phyloP scores from a whole-genome alignment of 1,140 invertebrate genomes.

The Euglossa dilemma region DNA sequence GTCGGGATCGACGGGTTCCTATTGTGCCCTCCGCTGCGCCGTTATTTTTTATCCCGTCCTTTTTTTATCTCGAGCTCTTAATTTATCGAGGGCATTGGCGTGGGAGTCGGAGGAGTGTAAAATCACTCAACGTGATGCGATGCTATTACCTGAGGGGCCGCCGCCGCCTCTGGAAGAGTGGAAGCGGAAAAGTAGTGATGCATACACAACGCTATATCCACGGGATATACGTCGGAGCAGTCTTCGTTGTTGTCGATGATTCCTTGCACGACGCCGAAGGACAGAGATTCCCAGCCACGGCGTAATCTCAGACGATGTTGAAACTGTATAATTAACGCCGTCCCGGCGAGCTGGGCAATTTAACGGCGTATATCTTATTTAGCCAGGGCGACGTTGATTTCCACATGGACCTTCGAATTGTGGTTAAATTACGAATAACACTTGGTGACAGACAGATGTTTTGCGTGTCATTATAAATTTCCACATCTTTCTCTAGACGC shows the following conservation, averaged over 20 bases:
- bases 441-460: too few relatives aligned
- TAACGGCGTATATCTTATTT: not conserved
- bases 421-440: too few relatives aligned
- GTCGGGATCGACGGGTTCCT: not conserved
- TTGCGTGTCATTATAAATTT: too few relatives aligned
- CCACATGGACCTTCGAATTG: too few relatives aligned
- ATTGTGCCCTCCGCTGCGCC: constrained; percentile 3
- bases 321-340: constrained; percentile 14
- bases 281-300: not conserved
- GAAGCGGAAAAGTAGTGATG: constrained; percentile 19
- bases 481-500: too few relatives aligned
- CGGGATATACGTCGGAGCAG: not conserved
- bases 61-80: constrained; percentile 54
- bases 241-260: constrained; percentile 26
- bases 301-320: not conserved
- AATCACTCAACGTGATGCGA: constrained; percentile 64
- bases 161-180: constrained; percentile 6
- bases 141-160: constrained; percentile 51
- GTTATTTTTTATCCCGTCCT: constrained; percentile 37
- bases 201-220: constrained; percentile 29
- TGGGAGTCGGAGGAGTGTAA: constrained; percentile 55
- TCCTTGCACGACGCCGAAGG: constrained; percentile 1
- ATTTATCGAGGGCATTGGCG: constrained; percentile 58
- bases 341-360: not conserved
- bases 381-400: not conserved